phyloP scores from a whole-genome alignment of 2,113 vertebrate genomes.

The Cichladusa arquata region DNA sequence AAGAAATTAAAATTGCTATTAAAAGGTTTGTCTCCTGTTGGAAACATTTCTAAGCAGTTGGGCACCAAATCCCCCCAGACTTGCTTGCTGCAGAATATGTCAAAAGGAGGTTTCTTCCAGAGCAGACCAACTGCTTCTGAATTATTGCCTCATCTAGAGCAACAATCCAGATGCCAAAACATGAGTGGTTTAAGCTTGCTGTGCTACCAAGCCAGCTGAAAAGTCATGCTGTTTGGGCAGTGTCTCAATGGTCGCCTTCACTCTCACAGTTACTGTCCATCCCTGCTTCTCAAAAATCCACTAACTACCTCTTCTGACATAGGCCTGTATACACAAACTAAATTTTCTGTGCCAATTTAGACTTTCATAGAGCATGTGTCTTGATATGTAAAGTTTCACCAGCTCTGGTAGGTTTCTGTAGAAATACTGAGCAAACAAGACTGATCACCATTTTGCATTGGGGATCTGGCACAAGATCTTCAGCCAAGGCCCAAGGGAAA shows the following conservation, averaged over 20 bases:
- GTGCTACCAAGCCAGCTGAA: background rate
- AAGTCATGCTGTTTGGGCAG: background rate
- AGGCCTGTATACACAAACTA: background rate
- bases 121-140: background rate
- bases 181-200: background rate
- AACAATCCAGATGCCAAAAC: background rate
- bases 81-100: background rate
- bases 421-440: background rate
- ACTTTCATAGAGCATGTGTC: background rate
- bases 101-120: constrained; percentile 33
- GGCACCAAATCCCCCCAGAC: background rate
- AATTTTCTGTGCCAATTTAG: background rate
- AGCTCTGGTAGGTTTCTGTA: background rate
- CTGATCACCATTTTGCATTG: fast-evolving
- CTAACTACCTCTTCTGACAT: background rate
- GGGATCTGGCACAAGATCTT: background rate
- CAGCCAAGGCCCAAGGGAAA: fast-evolving
- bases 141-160: constrained; percentile 15
- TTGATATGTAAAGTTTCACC: background rate
- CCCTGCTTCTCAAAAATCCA: background rate
- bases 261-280: background rate
- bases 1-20: constrained; percentile 11
- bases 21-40: constrained; percentile 9
- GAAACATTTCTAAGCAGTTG: constrained; percentile 14
- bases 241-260: background rate